phyloP scores from a whole-genome alignment of 2,888 invertebrate species.

The Aporophyla nigra region DNA sequence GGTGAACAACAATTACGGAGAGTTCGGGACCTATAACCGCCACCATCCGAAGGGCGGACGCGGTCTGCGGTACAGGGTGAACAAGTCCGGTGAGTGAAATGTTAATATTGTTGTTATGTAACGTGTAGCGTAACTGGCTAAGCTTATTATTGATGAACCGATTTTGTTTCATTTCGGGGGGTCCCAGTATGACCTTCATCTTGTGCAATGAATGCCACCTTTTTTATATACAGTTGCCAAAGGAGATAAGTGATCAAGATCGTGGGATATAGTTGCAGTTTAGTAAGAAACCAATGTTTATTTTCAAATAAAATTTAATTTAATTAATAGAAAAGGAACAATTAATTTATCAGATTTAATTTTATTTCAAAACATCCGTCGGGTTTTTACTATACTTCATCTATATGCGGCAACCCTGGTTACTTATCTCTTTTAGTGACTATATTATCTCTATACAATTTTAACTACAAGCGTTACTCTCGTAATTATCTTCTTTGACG shows the following conservation, averaged over 20 bases:
- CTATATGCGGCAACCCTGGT: too few species aligned
- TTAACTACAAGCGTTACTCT: not conserved
- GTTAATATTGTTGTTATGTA: constrained; percentile 24
- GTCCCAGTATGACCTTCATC: not conserved
- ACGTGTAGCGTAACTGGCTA: not conserved
- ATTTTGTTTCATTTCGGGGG: not conserved
- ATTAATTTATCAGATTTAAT: too few species aligned
- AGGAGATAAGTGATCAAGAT: too few species aligned
- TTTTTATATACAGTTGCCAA: too few species aligned
- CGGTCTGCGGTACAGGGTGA: constrained; percentile 86
- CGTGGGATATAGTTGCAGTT: too few species aligned
- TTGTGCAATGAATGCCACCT: not conserved
- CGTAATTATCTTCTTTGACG: not conserved
- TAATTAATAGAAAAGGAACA: too few species aligned
- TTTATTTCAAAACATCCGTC: too few species aligned
- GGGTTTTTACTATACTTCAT: too few species aligned
- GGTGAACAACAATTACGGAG: constrained; percentile 91
- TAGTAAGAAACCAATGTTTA: too few species aligned
- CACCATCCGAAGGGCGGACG: constrained; percentile 87
- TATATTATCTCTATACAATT: not conserved
- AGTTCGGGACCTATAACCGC: constrained; percentile 86
- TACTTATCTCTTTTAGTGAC: too few species aligned
- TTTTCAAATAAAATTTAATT: too few species aligned
- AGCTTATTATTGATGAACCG: not conserved
- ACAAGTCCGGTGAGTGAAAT: constrained; percentile 85